Base-by-base conservation (phyloP, 2,113 vertebrate genomes). In the Hippocampus barbouri region DNA sequence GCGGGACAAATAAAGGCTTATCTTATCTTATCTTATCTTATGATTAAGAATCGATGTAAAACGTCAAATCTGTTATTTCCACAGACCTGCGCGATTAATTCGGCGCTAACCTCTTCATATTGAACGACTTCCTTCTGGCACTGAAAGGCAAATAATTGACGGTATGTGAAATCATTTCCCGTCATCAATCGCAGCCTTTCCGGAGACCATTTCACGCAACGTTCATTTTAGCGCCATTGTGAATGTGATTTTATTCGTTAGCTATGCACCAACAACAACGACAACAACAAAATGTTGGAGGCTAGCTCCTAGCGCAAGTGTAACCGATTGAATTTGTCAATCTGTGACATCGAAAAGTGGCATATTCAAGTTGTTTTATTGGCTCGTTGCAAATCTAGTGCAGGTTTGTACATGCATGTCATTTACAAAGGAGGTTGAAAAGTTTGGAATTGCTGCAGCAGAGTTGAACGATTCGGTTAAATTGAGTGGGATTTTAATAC, bases 71-170 rank as follows among this genome's bases (percentile, higher is more conserved):
- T n/a, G 12, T 27, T 18, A 41, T 49, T 67, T 54, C 49, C 47
- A 53, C 38, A 56, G 27, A 68, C 30, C 23, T 21, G 0, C 1
- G 0, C 12, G n/a, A 59, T 62, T 27, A 65, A 56, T 16, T 70
- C 30, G 47, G 49, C 40, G 60, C 27, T 68, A 70, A 73, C 30
- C 30, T 9, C 62, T 47, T 80, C 54, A 16, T n/a, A 5, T 1
- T 21, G 5, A 56, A 62, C 4, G 30, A 11, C 25, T 56, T 27
- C 25, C 4, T 59, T n/a, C 23, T 15, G 53, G 53, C 54, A 23
- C 0, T 1, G 11, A 23, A 57, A 57, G 10, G 4, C 23, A 8
- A 23, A 11, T 23, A 23, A 23, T 57, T 57, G 9, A 15, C 45
- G 4, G 15, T 15, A 5, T 16, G 15, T 3, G 34, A 15, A 15